Conservation (phyloP, 2,888 invertebrate genomes). For the Branchipolynoe longqiensis region DNA sequence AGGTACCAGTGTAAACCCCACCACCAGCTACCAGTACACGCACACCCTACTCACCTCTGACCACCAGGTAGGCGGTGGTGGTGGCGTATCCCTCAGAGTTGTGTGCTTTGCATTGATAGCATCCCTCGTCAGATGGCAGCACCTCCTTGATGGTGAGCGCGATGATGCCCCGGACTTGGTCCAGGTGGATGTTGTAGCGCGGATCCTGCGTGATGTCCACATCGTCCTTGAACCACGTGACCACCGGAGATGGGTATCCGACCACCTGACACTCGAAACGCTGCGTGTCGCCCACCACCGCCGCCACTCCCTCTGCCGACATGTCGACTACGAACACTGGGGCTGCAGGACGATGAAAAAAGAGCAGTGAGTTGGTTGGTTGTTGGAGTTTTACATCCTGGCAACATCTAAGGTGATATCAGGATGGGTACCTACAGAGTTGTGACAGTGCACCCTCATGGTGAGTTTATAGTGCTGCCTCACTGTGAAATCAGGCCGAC, state of each 20-base stretch:
- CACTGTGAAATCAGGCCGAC: too few relatives aligned
- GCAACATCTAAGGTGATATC: too few relatives aligned
- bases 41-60: conserved; percentile 74
- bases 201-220: conserved; percentile 76
- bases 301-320: conserved; percentile 60
- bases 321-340: conserved; percentile 55
- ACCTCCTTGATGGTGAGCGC: conserved; percentile 78
- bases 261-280: conserved; percentile 80
- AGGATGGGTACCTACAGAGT: too few relatives aligned
- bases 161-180: conserved; percentile 72
- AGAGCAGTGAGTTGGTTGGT: too few relatives aligned
- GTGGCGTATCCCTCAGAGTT: conserved; percentile 81
- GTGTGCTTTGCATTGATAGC: conserved; percentile 80
- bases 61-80: conserved; percentile 79
- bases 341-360: conserved; percentile 19
- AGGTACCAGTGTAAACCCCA: too few relatives aligned
- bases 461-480: too few relatives aligned
- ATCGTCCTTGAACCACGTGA: conserved; percentile 81
- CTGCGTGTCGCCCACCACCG: conserved; percentile 76
- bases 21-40: neutral
- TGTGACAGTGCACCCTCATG: too few relatives aligned
- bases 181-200: conserved; percentile 76
- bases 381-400: too few relatives aligned
- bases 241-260: conserved; percentile 79
- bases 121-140: conserved; percentile 77